Percentiles rank a stretch among this genome's conserved stretches.
Evolutionary conservation across 2,888 invertebrate species (phyloP).

Genomic region (Timema podura): DNA sequence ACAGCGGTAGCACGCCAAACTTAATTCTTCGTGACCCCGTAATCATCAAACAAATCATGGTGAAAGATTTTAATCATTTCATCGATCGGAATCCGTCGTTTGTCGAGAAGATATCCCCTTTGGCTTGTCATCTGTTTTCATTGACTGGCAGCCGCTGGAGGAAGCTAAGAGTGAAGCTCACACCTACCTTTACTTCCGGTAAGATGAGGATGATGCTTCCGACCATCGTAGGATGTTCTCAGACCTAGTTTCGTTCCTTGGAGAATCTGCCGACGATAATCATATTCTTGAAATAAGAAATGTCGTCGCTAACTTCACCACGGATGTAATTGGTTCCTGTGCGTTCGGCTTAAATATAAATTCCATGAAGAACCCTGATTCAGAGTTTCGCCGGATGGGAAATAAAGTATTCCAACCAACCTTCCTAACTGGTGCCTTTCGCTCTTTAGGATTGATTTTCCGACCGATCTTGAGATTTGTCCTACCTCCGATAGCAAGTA

Average conservation of each 20-base stretch:
- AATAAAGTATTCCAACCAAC: constrained; percentile 41
- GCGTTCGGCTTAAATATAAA: constrained; percentile 50
- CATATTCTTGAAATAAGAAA: constrained; percentile 42
- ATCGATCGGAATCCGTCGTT: constrained; percentile 21
- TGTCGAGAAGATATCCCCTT: constrained; percentile 22
- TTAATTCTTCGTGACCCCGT: constrained; percentile 25
- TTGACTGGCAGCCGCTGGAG: constrained; percentile 25
- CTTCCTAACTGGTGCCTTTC: constrained; percentile 35
- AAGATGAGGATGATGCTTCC: constrained; percentile 30
- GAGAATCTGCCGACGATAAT: background rate
- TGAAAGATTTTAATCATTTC: constrained; percentile 27
- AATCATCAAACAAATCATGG: constrained; percentile 25
- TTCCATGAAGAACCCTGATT: constrained; percentile 43
- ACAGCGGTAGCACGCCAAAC: constrained; percentile 18
- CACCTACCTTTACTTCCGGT: constrained; percentile 30
- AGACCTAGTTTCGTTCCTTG: constrained; percentile 20
- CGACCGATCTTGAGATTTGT: constrained; percentile 5
- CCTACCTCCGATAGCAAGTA: background rate
- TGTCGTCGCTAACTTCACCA: constrained; percentile 46
- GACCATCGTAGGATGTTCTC: constrained; percentile 22
- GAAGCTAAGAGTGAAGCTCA: constrained; percentile 25
- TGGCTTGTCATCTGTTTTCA: constrained; percentile 26
- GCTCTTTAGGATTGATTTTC: constrained; percentile 34
- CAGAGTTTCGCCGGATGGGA: constrained; percentile 44
- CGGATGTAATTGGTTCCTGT: constrained; percentile 49